Base-by-base conservation (phyloP, 2,797 vertebrate genomes). In the Diceros bicornis region DNA sequence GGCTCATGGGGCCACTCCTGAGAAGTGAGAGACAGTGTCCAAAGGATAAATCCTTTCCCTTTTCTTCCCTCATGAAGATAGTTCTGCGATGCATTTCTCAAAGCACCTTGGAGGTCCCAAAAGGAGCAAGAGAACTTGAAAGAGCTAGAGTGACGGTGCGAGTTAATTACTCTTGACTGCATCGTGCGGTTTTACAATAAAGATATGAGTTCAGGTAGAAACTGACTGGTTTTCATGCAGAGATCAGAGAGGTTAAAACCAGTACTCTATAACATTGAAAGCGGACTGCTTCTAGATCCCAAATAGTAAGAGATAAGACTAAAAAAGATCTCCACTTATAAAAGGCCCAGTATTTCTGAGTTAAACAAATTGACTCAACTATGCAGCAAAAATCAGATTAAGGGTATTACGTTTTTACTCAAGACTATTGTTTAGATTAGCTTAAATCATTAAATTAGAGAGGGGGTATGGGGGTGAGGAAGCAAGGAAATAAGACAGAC, bases 391-490 rank as follows among this genome's bases (percentile, higher is more conserved):
- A 44, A 61, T 59, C 41, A 78, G 61, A n/a, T 32, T 72, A 75
- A 93, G 34, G 9, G 17, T 75, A 34, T 71, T 88, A 62, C 4
- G 9, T 82, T 86, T 94, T 68, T 68, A 86, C 17, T 78, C 6
- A n/a, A 44, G 50, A 64, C 62, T 77, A 68, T 57, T 87, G 12
- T 89, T 92, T 79, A 86, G 29, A 82, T 79, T 91, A 44, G 10
- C 29, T 91, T 89, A 93, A 93, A 90, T 34, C 20, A 83, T 69
- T 50, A 77, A 69, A 75, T 84, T 27, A 62, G 61, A 83, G 61
- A 84, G 37, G 14, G 18, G 44, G 17, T 1, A 18, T 17, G 12
- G 8, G 72, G 7, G 47, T 29, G 20, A 89, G 34, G 69, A 71
- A 91, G 29, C 32, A 72, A 83, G 34, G 41, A 78, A 82, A 68